These are phyloP conservation scores for Amazona guildingii DNA, from an alignment of 2,113 vertebrate genomes.

Conservation along the genomic window DNA sequence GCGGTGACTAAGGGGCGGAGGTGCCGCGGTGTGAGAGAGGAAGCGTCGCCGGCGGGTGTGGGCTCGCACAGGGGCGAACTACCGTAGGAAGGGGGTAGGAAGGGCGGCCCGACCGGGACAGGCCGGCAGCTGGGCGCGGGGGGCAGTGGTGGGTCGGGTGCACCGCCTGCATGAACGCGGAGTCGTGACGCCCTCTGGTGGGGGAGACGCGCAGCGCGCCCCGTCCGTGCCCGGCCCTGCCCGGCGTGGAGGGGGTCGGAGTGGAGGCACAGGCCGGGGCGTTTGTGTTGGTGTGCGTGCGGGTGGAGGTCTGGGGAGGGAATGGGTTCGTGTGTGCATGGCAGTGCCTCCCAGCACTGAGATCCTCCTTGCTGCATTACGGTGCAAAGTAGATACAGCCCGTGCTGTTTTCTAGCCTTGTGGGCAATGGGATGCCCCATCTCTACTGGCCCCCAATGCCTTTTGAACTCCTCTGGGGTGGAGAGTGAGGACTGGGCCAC, in stretches of 20 bases:
- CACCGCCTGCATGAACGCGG: neutral
- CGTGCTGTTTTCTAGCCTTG: neutral
- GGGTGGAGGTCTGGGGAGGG: neutral
- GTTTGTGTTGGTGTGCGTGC: fast-evolving
- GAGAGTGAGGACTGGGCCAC: too few species aligned
- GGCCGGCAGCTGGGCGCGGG: neutral
- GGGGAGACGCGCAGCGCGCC: neutral
- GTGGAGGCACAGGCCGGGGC: too few species aligned
- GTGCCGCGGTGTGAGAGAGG: too few species aligned
- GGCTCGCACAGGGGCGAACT: fast-evolving
- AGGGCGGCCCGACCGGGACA: too few species aligned
- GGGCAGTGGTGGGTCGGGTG: too few species aligned
- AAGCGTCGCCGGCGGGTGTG: too few species aligned
- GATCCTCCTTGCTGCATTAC: fast-evolving
- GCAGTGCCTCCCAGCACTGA: neutral
- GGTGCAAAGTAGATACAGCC: neutral
- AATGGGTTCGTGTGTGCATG: too few species aligned
- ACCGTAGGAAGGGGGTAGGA: neutral
- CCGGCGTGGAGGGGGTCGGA: fast-evolving
- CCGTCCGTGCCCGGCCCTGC: too few species aligned
- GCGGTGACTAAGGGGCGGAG: neutral
- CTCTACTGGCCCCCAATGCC: fast-evolving
- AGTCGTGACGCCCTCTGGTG: constrained; percentile 45
- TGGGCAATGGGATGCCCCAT: fast-evolving
- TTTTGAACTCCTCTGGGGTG: neutral